These are phyloP conservation scores for Rhinogobius similis DNA, from an alignment of 2,113 vertebrate genomes.

Conservation along the genomic window DNA sequence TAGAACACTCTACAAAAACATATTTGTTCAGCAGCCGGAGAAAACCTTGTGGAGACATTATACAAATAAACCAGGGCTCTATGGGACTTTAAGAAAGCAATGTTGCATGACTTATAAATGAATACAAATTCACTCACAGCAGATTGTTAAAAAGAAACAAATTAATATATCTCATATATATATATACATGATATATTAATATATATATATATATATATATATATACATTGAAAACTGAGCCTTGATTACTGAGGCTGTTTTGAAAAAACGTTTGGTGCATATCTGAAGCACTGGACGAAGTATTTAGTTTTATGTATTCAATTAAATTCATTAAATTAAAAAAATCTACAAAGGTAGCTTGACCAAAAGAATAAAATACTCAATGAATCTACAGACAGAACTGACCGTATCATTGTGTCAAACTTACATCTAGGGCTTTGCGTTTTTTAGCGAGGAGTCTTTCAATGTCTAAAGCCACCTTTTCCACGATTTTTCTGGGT, in stretches of 20 bases:
- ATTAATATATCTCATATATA: too few relatives aligned
- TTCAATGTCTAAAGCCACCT: slow-evolving; percentile 94
- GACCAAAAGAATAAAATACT: neutral
- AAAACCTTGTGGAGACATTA: neutral
- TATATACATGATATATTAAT: too few relatives aligned
- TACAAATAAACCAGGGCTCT: neutral
- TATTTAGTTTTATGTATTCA: too few relatives aligned
- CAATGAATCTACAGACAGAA: neutral
- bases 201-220: too few relatives aligned
- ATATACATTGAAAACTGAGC: neutral
- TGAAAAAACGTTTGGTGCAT: too few relatives aligned
- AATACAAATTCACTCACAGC: neutral
- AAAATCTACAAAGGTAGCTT: neutral
- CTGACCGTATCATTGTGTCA: neutral
- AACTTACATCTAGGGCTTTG: slow-evolving; percentile 91
- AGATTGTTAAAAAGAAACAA: neutral
- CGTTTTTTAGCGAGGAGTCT: slow-evolving; percentile 95
- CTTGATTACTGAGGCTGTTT: too few relatives aligned
- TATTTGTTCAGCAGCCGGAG: neutral
- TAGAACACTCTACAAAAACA: neutral
- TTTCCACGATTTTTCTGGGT: slow-evolving; percentile 91
- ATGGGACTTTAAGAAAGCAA: neutral
- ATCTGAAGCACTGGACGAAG: too few relatives aligned
- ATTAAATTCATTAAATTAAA: too few relatives aligned
- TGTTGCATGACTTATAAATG: neutral